These are phyloP conservation scores for Crocallis elinguaria DNA, from an alignment of 2,888 invertebrate genomes.

Conservation along the genomic window DNA sequence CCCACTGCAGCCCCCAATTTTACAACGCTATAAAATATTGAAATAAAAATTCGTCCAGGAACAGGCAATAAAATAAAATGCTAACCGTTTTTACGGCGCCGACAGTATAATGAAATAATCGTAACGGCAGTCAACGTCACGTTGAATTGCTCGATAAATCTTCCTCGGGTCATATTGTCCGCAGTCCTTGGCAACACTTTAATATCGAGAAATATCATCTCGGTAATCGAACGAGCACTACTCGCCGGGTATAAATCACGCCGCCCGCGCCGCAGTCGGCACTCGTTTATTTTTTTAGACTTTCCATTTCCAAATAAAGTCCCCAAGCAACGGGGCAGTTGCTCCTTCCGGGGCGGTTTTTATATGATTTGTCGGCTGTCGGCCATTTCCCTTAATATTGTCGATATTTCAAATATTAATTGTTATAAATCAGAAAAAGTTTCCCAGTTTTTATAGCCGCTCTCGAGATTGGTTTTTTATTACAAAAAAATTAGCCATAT, in stretches of 20 bases:
- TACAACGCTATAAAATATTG: conserved; percentile 82
- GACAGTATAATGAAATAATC: conserved; percentile 84
- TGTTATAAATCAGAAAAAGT: conserved; percentile 82
- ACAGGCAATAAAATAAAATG: conserved; percentile 81
- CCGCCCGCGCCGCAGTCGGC: conserved; percentile 53
- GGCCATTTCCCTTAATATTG: conserved; percentile 83
- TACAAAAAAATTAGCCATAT: conserved; percentile 64
- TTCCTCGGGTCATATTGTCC: conserved; percentile 83
- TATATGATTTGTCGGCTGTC: conserved; percentile 83
- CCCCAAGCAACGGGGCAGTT: conserved; percentile 80
- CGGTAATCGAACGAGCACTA: conserved; percentile 81
- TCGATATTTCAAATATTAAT: conserved; percentile 85
- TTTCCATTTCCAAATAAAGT: conserved; percentile 85
- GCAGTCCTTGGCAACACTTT: conserved; percentile 82
- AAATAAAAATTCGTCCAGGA: conserved; percentile 76
- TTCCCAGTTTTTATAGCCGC: conserved; percentile 70
- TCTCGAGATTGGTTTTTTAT: conserved; percentile 74
- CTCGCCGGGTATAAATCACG: conserved; percentile 77
- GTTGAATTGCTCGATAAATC: conserved; percentile 82
- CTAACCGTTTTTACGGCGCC: conserved; percentile 83
- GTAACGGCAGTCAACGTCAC: conserved; percentile 81
- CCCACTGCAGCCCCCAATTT: conserved; percentile 63
- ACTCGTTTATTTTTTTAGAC: conserved; percentile 83
- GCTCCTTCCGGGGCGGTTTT: conserved; percentile 83
- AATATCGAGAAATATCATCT: conserved; percentile 84